phyloP scores from a whole-genome alignment of 2,113 vertebrate species.

The Leucopsar rothschildi region DNA sequence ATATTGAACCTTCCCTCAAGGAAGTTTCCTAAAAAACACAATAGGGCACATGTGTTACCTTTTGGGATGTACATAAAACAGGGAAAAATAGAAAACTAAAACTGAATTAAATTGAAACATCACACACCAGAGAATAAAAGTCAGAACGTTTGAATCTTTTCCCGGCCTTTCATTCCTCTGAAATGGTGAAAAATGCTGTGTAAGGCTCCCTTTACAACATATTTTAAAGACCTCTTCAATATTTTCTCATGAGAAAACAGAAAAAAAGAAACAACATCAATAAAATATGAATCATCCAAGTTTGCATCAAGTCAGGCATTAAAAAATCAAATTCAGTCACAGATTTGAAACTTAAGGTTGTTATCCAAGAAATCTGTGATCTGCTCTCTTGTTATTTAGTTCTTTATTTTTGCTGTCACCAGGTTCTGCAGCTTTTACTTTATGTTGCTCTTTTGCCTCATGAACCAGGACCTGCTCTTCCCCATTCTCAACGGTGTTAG shows the following conservation, averaged over 20 bases:
- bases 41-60: accelerated
- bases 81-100: not conserved
- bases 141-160: not conserved
- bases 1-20: not conserved
- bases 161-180: not conserved
- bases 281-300: not conserved
- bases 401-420: not conserved
- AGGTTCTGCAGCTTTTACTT: not conserved
- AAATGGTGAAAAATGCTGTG: not conserved
- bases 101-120: not conserved
- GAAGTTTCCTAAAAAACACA: not conserved
- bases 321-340: not conserved
- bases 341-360: not conserved
- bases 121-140: not conserved
- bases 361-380: not conserved
- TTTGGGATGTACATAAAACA: not conserved
- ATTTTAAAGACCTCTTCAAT: not conserved
- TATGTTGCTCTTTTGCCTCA: not conserved
- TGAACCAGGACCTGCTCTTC: not conserved
- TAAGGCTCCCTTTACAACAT: not conserved
- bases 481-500: not conserved
- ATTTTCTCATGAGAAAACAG: not conserved
- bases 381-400: not conserved
- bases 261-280: not conserved
- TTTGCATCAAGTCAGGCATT: not conserved